These are phyloP conservation scores for Drosophila nannoptera DNA, from an alignment of 1,140 invertebrate genomes.

Conservation along the genomic window DNA sequence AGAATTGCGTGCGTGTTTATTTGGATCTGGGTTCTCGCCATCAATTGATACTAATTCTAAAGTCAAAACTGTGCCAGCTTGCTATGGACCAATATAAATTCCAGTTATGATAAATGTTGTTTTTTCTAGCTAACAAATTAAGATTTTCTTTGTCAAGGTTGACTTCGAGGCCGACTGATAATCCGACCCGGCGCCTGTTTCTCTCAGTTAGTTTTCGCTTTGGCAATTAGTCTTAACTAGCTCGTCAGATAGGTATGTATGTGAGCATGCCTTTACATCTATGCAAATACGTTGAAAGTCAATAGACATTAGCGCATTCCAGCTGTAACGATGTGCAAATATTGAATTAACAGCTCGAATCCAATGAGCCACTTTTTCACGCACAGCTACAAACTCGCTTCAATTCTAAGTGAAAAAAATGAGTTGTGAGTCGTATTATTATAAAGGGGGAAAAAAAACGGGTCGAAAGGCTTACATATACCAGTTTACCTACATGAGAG, in stretches of 20 bases:
- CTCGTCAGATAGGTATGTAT: slow-evolving; percentile 49
- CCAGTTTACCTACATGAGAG: slow-evolving; percentile 24
- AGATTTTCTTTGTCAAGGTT: slow-evolving; percentile 72
- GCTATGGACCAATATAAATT: slow-evolving; percentile 22
- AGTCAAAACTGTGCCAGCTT: not conserved
- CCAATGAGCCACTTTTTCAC: slow-evolving; percentile 36
- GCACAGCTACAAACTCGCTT: slow-evolving; percentile 51
- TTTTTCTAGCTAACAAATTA: slow-evolving; percentile 49
- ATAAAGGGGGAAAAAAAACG: slow-evolving; percentile 16
- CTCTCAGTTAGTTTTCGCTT: slow-evolving; percentile 6
- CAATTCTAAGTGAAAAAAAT: slow-evolving; percentile 16
- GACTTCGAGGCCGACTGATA: slow-evolving; percentile 22
- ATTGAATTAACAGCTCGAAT: slow-evolving; percentile 44
- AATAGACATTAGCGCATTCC: slow-evolving; percentile 19
- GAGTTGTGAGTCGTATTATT: slow-evolving; percentile 1
- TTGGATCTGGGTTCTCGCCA: slow-evolving; percentile 9
- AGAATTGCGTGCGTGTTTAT: slow-evolving; percentile 35
- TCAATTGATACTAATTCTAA: slow-evolving; percentile 15
- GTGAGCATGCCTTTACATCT: slow-evolving; percentile 10
- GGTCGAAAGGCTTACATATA: slow-evolving; percentile 38
- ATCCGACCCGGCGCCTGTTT: not conserved
- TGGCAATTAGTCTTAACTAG: slow-evolving; percentile 70
- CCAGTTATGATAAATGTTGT: slow-evolving; percentile 19
- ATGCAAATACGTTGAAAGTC: slow-evolving; percentile 43
- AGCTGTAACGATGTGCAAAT: slow-evolving; percentile 67